Conservation (phyloP, 2,113 vertebrate species). For the Speoplatyrhinus poulsoni region DNA sequence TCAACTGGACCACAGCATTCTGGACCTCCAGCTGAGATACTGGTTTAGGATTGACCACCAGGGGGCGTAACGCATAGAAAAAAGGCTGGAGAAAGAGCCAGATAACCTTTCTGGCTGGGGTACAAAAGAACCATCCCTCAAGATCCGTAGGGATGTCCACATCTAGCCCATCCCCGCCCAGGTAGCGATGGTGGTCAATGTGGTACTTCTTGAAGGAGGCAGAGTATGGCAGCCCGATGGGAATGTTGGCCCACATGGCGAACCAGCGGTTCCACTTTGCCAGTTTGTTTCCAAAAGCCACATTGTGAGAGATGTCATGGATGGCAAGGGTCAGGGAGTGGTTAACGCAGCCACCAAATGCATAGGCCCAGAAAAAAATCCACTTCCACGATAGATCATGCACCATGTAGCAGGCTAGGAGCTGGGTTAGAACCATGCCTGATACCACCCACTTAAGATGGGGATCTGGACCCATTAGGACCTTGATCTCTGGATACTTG, state of each 20-base stretch:
- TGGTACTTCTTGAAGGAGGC: slow-evolving; percentile 98
- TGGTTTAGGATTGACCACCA: slow-evolving; percentile 89
- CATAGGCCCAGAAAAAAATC: slow-evolving; percentile 94
- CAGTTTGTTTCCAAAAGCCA: slow-evolving; percentile 89
- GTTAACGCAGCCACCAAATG: slow-evolving; percentile 93
- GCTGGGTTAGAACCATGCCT: slow-evolving; percentile 87
- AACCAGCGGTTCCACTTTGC: slow-evolving; percentile 91
- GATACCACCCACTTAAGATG: slow-evolving; percentile 92
- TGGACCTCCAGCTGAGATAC: slow-evolving; percentile 85
- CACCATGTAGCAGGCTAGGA: slow-evolving; percentile 88
- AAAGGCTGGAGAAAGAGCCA: slow-evolving; percentile 92
- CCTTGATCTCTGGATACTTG: slow-evolving; percentile 95
- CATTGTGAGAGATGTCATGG: slow-evolving; percentile 97
- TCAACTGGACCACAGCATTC: slow-evolving; percentile 84
- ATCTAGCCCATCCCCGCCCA: slow-evolving; percentile 88
- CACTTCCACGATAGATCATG: slow-evolving; percentile 90
- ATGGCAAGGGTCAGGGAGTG: slow-evolving; percentile 94
- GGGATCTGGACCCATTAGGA: slow-evolving; percentile 91
- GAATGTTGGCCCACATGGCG: slow-evolving; percentile 93
- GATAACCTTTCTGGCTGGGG: slow-evolving; percentile 85
- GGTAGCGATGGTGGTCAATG: slow-evolving; percentile 95
- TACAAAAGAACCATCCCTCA: slow-evolving; percentile 96
- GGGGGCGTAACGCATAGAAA: slow-evolving; percentile 86
- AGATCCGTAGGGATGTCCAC: slow-evolving; percentile 90
- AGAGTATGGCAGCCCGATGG: slow-evolving; percentile 90